Evolutionary conservation across 2,797 vertebrate genomes (phyloP).

Genomic region (Scomberomorus guttatus): DNA sequence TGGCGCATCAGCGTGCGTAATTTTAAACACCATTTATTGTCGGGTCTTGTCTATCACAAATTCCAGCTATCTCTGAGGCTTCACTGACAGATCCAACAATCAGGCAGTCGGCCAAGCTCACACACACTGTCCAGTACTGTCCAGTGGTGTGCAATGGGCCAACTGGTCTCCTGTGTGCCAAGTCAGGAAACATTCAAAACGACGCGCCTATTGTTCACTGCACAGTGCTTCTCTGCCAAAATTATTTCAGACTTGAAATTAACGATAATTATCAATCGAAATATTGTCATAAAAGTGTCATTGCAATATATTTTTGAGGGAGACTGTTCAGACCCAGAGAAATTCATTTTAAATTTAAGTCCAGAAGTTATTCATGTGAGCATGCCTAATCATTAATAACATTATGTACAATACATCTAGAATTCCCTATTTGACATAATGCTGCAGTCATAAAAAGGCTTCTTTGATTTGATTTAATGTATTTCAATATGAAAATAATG

Average conservation of each 20-base stretch:
- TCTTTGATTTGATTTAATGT: not conserved
- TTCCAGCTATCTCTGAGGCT: not conserved
- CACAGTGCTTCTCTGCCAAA: not conserved
- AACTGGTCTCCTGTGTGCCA: not conserved
- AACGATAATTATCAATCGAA: not conserved
- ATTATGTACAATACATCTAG: not conserved
- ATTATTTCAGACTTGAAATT: not conserved
- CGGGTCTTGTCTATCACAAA: not conserved
- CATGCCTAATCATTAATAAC: not conserved
- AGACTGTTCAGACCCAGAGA: not conserved
- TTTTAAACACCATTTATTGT: not conserved
- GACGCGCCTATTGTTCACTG: not conserved
- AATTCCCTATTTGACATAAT: not conserved
- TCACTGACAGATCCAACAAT: not conserved
- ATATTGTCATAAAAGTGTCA: not conserved
- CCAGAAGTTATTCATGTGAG: not conserved
- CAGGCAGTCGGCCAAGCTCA: not conserved
- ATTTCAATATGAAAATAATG: too few species aligned
- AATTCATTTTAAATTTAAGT: not conserved
- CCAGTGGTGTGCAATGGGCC: not conserved
- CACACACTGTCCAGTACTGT: too few species aligned
- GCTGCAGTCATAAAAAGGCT: not conserved
- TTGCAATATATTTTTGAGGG: not conserved
- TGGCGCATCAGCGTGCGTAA: not conserved
- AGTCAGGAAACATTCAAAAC: not conserved